Conservation (phyloP, 1,140 invertebrate genomes). For the Solenopsis fugax region DNA sequence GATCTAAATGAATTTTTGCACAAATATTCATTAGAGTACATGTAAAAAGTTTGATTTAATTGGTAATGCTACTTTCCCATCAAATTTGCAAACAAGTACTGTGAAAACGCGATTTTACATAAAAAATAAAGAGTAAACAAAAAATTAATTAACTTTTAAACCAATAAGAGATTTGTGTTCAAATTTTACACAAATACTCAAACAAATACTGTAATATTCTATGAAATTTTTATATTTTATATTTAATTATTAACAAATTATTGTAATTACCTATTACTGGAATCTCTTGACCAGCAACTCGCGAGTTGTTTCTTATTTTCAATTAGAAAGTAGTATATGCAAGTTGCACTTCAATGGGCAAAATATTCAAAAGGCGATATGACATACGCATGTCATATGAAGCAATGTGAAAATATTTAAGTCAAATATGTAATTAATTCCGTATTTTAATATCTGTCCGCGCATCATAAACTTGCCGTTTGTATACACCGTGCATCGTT, state of each 20-base stretch:
- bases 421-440: background rate
- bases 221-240: background rate
- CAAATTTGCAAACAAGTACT: too few relatives aligned
- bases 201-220: too few relatives aligned
- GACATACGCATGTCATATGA: background rate
- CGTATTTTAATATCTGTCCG: background rate
- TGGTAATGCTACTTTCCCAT: too few relatives aligned
- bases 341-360: background rate
- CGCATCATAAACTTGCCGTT: background rate
- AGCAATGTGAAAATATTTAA: background rate
- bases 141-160: too few relatives aligned
- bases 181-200: too few relatives aligned
- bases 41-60: too few relatives aligned
- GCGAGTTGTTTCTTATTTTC: background rate
- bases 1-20: too few relatives aligned
- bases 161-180: too few relatives aligned
- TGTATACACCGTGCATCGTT: too few relatives aligned
- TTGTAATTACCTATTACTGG: background rate
- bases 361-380: background rate
- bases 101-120: too few relatives aligned
- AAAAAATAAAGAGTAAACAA: too few relatives aligned
- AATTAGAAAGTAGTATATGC: background rate
- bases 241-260: background rate
- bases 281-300: background rate
- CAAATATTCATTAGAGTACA: too few relatives aligned